These are phyloP conservation scores for Seriola rivoliana DNA, from an alignment of 2,113 vertebrate species.

Conservation along the genomic window DNA sequence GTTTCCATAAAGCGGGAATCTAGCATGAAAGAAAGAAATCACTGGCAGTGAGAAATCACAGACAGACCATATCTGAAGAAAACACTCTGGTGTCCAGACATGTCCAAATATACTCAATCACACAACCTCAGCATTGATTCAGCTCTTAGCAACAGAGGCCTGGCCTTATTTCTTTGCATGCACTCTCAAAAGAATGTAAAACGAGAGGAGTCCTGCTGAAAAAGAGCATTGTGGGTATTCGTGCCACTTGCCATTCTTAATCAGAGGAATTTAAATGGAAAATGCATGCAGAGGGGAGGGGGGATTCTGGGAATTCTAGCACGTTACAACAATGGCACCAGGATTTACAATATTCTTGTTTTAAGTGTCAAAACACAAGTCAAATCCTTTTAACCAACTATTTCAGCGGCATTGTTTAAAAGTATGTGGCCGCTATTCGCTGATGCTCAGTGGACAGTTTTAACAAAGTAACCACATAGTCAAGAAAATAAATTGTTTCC, in stretches of 20 bases:
- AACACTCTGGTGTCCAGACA: conserved; percentile 39
- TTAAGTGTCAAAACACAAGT: conserved; percentile 17
- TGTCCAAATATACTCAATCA: conserved; percentile 50
- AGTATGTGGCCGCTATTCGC: too few species aligned
- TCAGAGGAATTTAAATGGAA: conserved; percentile 80
- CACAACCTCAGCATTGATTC: conserved; percentile 61
- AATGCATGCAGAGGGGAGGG: conserved; percentile 50
- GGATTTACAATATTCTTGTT: conserved; percentile 28
- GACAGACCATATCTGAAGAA: conserved; percentile 13
- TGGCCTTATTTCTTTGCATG: conserved; percentile 62
- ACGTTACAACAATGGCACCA: conserved; percentile 23
- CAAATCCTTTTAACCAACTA: neutral
- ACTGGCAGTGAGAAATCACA: conserved; percentile 22
- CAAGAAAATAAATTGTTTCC: conserved; percentile 17
- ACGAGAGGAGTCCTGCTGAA: conserved; percentile 60
- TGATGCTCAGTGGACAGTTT: neutral
- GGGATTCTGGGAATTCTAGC: conserved; percentile 20
- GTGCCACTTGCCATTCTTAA: conserved; percentile 81
- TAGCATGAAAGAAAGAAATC: conserved; percentile 2
- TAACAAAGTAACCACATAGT: neutral
- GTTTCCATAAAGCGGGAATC: conserved; percentile 14
- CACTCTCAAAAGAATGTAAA: conserved; percentile 74
- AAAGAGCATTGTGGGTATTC: conserved; percentile 79
- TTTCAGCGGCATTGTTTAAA: neutral
- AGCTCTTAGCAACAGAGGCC: conserved; percentile 30